phyloP scores from a whole-genome alignment of 2,113 vertebrate genomes.

The Erpornis zantholeuca region DNA sequence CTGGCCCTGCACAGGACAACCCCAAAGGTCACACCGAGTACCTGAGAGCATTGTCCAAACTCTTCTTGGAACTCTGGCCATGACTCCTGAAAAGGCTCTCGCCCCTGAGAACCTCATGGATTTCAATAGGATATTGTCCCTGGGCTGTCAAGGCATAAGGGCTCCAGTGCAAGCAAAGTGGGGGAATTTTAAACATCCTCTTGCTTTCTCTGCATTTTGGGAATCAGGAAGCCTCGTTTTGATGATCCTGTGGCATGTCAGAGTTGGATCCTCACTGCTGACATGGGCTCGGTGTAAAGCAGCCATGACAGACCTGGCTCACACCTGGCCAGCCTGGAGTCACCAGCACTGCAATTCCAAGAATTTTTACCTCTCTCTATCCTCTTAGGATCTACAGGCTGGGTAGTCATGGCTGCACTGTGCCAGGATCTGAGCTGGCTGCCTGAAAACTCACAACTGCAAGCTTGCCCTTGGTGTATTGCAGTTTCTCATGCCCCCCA shows the following conservation, averaged over 20 bases:
- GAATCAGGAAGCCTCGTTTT: background rate
- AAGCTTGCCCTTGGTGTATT: background rate
- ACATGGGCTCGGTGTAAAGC: background rate
- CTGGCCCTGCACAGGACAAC: background rate
- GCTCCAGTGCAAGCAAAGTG: background rate
- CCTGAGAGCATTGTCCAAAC: background rate
- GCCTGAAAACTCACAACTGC: background rate
- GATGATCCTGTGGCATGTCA: rapidly evolving
- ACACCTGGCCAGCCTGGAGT: background rate
- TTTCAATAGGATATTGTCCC: background rate
- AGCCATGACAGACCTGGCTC: background rate
- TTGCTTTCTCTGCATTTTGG: background rate
- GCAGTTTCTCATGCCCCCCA: background rate
- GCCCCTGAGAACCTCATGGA: background rate
- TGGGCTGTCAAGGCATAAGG: background rate
- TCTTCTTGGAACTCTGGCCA: background rate
- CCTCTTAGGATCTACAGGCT: background rate
- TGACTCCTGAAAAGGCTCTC: background rate
- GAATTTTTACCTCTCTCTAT: background rate
- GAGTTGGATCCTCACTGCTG: background rate
- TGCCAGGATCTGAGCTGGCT: background rate
- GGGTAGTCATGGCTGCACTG: background rate
- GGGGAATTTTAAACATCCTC: background rate
- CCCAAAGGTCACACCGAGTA: background rate
- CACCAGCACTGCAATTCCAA: background rate